phyloP scores from a whole-genome alignment of 1,140 invertebrate species.

The Ooceraea biroi region DNA sequence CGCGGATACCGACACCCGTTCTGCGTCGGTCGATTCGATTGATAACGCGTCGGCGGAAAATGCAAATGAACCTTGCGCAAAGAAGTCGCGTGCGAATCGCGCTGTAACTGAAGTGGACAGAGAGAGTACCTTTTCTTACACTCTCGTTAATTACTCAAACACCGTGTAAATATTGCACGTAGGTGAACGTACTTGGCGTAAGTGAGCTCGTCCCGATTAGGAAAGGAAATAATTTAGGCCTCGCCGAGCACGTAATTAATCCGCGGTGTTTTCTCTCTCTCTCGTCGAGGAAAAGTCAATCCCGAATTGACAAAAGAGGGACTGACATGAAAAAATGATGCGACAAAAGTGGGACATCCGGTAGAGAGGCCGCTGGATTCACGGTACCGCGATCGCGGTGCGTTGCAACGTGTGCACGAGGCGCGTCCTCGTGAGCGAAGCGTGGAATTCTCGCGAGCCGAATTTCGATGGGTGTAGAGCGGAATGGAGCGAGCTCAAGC shows the following conservation, averaged over 20 bases:
- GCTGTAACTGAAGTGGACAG: background rate
- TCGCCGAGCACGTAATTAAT: too few relatives aligned
- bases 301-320: background rate
- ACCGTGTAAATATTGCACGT: background rate
- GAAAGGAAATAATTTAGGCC: too few relatives aligned
- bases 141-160: background rate
- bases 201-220: background rate
- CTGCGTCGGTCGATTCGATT: constrained; percentile 17
- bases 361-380: constrained; percentile 12
- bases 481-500: constrained; percentile 60
- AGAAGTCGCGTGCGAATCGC: constrained; percentile 31
- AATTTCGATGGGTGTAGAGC: constrained; percentile 44
- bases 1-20: constrained; percentile 34
- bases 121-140: too few relatives aligned
- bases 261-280: too few relatives aligned
- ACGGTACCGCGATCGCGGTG: constrained; percentile 6
- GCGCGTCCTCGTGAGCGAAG: constrained; percentile 11
- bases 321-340: constrained; percentile 19
- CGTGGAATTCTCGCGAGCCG: constrained; percentile 29
- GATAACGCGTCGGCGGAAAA: constrained; percentile 2
- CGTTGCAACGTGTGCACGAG: constrained; percentile 46
- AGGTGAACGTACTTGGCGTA: background rate
- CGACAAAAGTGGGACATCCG: background rate
- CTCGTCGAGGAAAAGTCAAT: constrained; percentile 2
- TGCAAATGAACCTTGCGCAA: constrained; percentile 24